Percentiles rank a stretch among this genome's conserved stretches.
Conservation (phyloP, 2,888 invertebrate species). For the Campoplex nolae region DNA sequence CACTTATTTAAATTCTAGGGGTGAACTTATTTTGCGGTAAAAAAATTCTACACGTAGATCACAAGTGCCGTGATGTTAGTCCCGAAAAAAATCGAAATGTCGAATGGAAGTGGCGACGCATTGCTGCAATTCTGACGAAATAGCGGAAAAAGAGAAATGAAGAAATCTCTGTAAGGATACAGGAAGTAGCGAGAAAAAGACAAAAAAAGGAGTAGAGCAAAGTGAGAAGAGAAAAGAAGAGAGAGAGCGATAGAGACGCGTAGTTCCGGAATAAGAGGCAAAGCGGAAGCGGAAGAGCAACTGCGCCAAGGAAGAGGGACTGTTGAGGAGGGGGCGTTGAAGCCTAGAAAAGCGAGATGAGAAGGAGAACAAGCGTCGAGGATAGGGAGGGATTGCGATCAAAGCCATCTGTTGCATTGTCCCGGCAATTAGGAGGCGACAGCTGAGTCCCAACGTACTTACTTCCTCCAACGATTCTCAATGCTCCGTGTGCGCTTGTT, state of each 20-base stretch:
- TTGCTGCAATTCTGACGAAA: constrained; percentile 41
- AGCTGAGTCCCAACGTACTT: constrained; percentile 84
- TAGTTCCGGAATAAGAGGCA: constrained; percentile 51
- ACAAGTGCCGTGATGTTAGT: constrained; percentile 23
- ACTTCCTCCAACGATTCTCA: constrained; percentile 83
- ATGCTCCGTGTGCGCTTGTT: constrained; percentile 71
- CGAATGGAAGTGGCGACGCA: constrained; percentile 49
- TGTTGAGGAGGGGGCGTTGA: constrained; percentile 24
- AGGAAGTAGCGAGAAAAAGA: constrained; percentile 26
- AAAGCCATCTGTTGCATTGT: constrained; percentile 85
- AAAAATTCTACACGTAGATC: constrained; percentile 24
- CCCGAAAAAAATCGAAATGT: constrained; percentile 38
- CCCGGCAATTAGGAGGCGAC: constrained; percentile 85
- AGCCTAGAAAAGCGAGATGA: constrained; percentile 69
- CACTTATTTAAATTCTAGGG: constrained; percentile 10
- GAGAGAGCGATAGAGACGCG: not conserved
- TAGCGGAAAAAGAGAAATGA: not conserved
- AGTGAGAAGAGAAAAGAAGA: not conserved
- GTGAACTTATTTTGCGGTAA: not conserved
- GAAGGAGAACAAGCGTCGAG: constrained; percentile 67
- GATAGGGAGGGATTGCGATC: constrained; percentile 82
- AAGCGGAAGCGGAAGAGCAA: constrained; percentile 56
- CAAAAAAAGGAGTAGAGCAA: constrained; percentile 4
- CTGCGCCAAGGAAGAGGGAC: constrained; percentile 28
- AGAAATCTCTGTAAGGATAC: constrained; percentile 41